phyloP scores from a whole-genome alignment of 2,113 vertebrate species.

The Peromyscus leucopus region DNA sequence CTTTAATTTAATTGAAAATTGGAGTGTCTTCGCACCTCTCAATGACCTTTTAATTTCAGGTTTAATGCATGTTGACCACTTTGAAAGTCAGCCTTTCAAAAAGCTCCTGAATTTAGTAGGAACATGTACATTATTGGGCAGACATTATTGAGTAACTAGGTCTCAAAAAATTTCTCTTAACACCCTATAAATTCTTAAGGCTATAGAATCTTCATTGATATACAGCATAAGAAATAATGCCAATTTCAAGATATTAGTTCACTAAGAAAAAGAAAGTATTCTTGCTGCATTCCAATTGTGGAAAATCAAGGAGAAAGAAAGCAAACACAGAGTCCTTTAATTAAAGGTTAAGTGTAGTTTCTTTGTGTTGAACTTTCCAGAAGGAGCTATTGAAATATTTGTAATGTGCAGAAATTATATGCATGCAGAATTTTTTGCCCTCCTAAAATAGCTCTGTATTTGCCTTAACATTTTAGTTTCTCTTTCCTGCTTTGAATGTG shows the following conservation, averaged over 20 bases:
- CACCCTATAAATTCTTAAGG: conserved; percentile 2
- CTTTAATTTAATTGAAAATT: conserved; percentile 57
- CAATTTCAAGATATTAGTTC: conserved; percentile 44
- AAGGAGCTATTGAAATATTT: conserved; percentile 59
- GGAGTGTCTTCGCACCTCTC: conserved; percentile 40
- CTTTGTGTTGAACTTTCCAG: conserved; percentile 59
- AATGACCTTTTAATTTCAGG: conserved; percentile 44
- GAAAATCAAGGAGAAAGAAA: conserved; percentile 55
- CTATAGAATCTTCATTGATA: conserved; percentile 8
- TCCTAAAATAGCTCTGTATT: conserved; percentile 59
- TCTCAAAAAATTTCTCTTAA: conserved; percentile 28
- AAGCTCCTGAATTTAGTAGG: background rate
- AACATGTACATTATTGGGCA: conserved; percentile 12
- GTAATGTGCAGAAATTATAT: conserved; percentile 49
- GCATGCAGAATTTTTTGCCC: background rate
- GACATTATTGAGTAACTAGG: background rate
- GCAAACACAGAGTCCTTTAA: conserved; percentile 56
- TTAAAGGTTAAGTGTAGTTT: conserved; percentile 66
- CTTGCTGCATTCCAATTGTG: background rate
- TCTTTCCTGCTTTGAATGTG: conserved; percentile 81
- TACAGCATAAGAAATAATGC: conserved; percentile 2
- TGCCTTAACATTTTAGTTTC: conserved; percentile 73
- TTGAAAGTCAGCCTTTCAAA: background rate
- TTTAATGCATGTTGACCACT: conserved; percentile 13
- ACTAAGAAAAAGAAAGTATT: conserved; percentile 17